These are phyloP conservation scores for Sarcoramphus papa DNA, from an alignment of 2,797 vertebrate species.

Conservation along the genomic window DNA sequence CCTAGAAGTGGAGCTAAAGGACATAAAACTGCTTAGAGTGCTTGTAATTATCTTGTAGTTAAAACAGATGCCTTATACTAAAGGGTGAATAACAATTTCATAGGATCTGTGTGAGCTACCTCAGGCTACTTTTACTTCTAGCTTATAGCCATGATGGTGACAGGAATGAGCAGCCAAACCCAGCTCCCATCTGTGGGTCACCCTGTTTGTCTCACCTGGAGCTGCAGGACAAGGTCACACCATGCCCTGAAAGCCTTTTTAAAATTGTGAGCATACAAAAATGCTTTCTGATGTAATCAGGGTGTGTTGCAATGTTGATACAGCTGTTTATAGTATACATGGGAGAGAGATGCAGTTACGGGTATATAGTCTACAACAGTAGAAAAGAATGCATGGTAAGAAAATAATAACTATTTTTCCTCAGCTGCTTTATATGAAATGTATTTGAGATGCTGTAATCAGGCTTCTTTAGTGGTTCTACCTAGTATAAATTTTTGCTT, in stretches of 20 bases:
- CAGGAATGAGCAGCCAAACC: not conserved
- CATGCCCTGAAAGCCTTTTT: not conserved
- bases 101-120: not conserved
- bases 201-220: not conserved
- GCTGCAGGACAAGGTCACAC: not conserved
- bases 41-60: not conserved
- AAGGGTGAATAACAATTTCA: not conserved
- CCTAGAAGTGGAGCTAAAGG: not conserved
- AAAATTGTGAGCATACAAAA: not conserved
- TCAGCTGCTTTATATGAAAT: not conserved
- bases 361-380: not conserved
- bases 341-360: not conserved
- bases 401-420: not conserved
- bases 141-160: not conserved
- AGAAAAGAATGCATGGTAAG: not conserved
- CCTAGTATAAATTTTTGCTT: not conserved
- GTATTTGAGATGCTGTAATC: not conserved
- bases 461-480: not conserved
- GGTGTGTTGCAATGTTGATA: not conserved
- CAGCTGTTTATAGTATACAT: not conserved
- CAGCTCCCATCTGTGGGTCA: not conserved
- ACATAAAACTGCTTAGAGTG: not conserved
- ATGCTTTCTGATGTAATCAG: not conserved
- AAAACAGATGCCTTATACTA: not conserved
- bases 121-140: not conserved